Conservation (phyloP, 2,113 vertebrate genomes). For the Falcunculus frontatus region DNA sequence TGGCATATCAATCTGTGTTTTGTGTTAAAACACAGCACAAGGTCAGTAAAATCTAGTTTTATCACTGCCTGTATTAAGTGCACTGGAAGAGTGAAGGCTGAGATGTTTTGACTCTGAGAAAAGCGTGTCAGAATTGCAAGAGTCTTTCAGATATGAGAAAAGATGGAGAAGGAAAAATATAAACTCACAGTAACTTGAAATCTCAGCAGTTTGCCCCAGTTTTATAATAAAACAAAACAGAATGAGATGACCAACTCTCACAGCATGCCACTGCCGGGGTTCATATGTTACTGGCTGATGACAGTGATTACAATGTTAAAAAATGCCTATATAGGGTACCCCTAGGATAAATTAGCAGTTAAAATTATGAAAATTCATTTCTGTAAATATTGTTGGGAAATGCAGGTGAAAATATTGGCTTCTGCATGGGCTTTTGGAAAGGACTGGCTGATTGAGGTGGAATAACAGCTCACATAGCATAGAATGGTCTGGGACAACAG, state of each 20-base stretch:
- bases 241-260: neutral
- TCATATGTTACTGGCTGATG: neutral
- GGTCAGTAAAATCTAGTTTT: neutral
- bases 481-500: neutral
- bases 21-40: neutral
- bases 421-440: neutral
- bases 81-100: neutral
- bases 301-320: neutral
- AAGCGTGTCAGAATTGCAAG: neutral
- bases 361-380: neutral
- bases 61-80: fast-evolving
- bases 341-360: neutral
- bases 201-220: neutral
- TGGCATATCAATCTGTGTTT: neutral
- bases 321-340: neutral
- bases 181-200: neutral
- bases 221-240: neutral
- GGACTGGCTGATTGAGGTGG: neutral
- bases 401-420: neutral
- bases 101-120: neutral
- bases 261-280: fast-evolving
- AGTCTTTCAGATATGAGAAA: neutral
- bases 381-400: neutral
- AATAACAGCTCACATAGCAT: neutral
- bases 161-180: neutral